Conservation (phyloP, 2,113 vertebrate species). For the Muntiacus muntjak region DNA sequence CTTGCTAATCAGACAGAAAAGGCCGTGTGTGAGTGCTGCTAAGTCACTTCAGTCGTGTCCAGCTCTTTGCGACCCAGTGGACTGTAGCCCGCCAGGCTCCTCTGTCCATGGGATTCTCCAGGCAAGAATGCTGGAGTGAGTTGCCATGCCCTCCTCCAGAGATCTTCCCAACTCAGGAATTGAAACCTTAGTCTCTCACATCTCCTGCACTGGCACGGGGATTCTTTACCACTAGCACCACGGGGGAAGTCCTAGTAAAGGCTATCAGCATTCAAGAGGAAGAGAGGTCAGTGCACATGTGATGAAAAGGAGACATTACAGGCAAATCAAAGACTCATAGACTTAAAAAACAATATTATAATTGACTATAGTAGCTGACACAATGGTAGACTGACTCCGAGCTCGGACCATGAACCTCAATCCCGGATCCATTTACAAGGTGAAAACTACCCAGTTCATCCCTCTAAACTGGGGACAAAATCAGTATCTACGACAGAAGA, state of each 20-base stretch:
- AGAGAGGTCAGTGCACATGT: background rate
- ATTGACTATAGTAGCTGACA: background rate
- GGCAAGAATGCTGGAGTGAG: background rate
- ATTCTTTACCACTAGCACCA: background rate
- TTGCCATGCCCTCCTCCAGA: background rate
- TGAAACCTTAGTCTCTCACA: background rate
- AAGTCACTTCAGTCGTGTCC: background rate
- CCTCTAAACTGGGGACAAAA: background rate
- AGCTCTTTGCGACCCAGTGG: background rate
- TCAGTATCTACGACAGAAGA: too few relatives aligned
- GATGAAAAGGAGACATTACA: background rate
- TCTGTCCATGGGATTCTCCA: background rate
- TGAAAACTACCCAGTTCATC: background rate
- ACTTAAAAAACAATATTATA: background rate
- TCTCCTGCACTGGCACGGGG: background rate
- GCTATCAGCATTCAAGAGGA: background rate
- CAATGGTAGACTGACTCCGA: background rate
- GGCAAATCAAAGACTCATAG: background rate
- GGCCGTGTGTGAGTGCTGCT: background rate
- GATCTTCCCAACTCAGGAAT: background rate
- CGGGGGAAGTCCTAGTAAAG: background rate
- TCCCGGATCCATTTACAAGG: background rate
- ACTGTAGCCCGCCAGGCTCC: background rate
- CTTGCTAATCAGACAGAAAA: background rate
- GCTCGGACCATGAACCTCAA: background rate